Evolutionary conservation across 1,140 invertebrate genomes (phyloP), one percentile per base, ranked within the genome.

Genomic region (Phthorimaea operculella): DNA sequence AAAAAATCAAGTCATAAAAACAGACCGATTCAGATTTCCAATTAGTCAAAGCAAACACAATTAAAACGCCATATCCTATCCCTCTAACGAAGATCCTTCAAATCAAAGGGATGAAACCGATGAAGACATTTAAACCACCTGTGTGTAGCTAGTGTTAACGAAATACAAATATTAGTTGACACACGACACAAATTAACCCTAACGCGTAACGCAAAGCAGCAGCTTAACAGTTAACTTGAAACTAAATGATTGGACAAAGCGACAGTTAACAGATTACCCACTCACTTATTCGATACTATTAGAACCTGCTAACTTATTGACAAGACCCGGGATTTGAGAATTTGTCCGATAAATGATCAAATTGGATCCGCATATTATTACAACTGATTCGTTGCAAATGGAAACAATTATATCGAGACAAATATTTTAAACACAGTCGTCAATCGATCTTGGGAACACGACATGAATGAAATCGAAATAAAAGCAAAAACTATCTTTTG

Each of bases 141-240:
- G 63, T 76, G 51, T 74, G 76, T 79, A 60, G 51, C 71, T 59
- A 56, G 73, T 66, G 78, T 74, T 84, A 84, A 84, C 79, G 75
- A 84, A 77, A 77, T 73, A 76, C 76, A 82, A 84, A 84, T 73
- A 84, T 82, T 81, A 66, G 72, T 68, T 44, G 57, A 51, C 68
- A 65, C 66, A 72, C 79, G 77, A 76, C 79, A 84, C 79, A 84
- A 84, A 83, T 83, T 79, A 81, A 75, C 73, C 60, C 81, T 84
- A 84, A 84, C 79, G 71, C 70, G 70, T 70, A 83, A 82, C 64
- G 79, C 68, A 83, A 84, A 84, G 79, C 59, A n/a, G 67, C 55
- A 71, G 72, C 75, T 81, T 28, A 28, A 28, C 21, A 28, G 21
- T 28, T 77, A 79, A 75, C 69, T 75, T 66, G 68, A 75, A 70